Base-by-base conservation (phyloP, 2,797 vertebrate genomes). In the Chaunax sp. region DNA sequence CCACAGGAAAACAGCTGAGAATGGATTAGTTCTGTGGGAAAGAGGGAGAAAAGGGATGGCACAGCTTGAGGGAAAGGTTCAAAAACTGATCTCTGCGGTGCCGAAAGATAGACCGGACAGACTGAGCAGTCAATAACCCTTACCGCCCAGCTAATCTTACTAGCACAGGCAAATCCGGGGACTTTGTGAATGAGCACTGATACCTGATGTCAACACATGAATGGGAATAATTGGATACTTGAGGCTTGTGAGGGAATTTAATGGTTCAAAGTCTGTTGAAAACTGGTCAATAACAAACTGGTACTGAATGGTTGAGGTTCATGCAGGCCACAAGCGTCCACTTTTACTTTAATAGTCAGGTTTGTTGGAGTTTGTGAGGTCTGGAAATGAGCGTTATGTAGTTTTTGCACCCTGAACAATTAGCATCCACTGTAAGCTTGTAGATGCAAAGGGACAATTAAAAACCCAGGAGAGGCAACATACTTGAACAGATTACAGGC, bases 11-110 rank as follows among this genome's bases (percentile, higher is more conserved):
- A 90, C 91, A 93, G 91, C 88, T 91, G 90, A 93, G 89, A 92
- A 75, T 41, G 90, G 92, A 93, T 94, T 93, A 94, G 90, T 83
- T 90, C 79, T 91, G 90, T 93, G 92, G 92, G 92, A 93, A 94
- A 57, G 64, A 58, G 77, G 28, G 28, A 28, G 47, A 53, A 70
- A 78, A 63, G 52, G 71, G 86, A 85, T 56, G 80, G 82, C 65
- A 83, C 70, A 68, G 77, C 72, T 85, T 76, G 80, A 80, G 83
- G 83, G 74, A 79, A 87, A 82, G 83, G 86, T 90, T 83, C 77
- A 86, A 89, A 87, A 89, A 88, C 85, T 91, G 91, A 88, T 88
- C 92, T 87, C 64, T 18, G 33, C 59, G 76, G 87, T 90, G 90
- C 82, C 81, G 90, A 89, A 65, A 85, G 92, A 90, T 85, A 84